Evolutionary conservation across 2,888 invertebrate species (phyloP), one percentile per base, ranked within the genome.

Genomic region (Drosophila phalerata): DNA sequence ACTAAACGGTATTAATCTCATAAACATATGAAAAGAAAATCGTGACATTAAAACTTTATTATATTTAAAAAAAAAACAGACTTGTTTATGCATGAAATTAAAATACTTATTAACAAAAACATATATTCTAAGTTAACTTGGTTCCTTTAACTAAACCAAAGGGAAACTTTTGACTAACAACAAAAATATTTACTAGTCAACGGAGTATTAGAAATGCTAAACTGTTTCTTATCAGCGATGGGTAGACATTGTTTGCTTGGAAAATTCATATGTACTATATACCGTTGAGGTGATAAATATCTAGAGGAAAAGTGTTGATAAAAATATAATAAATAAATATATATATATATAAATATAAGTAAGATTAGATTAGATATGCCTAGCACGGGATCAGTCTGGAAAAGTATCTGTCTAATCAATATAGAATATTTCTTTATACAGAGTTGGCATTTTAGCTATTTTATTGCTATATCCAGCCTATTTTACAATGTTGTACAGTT

Each of bases 301-400:
- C 47, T 40, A 63, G 40, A 32, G 55, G 43, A 32, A 43, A 55
- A 43, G 5, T 43, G 55, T 55, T 63, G 56, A 63, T 47, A 45
- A 63, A 55, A 45, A 22, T 56, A 47, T 56, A 58, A 45, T 45
- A 25, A 57, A 34, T 57, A 55, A 43, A 53, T 45, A 43, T 57
- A 57, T 57, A 63, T 43, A 42, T 38, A 55, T n/a, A n/a, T n/a
- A n/a, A n/a, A n/a, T n/a, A 22, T 47, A 15, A 28, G 47, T 55
- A 4, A 49, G 49, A 56, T 63, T 40, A 48, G 63, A 63, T 63
- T 38, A 63, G 63, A 63, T 63, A 56, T 22, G 63, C 22, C 1
- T 10, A 22, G 25, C 56, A 56, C 22, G 45, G 43, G 56, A 56
- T 56, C 42, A 43, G 32, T 13, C 19, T 22, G 22, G 22, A 43